Base-by-base conservation (phyloP, 2,797 vertebrate genomes). In the Microctenopoma lineatum region DNA sequence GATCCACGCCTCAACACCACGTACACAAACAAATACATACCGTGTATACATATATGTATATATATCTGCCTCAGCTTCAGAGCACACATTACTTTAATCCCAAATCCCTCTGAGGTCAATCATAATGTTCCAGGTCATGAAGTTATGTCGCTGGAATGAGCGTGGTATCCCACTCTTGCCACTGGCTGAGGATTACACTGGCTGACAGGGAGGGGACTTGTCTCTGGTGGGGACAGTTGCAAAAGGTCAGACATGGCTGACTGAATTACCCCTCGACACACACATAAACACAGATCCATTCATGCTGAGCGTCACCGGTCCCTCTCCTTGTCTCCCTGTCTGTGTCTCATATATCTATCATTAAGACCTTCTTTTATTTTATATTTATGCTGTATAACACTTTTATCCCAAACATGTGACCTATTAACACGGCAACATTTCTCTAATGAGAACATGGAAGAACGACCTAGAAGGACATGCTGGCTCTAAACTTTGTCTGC, bases 51-150 rank as follows among this genome's bases (percentile, higher is more conserved):
- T 36, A 41, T 10, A 58, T 45, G 61, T 46, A 66, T 46, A 61
- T 36, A 41, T 10, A 55, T 21, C 34, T 41, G 18, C 42, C 47
- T 16, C 46, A 41, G 12, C 60, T 39, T 41, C 25, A 34, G 11
- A 74, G 68, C 57, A 67, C 66, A 60, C 52, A 79, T 72, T 64
- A 66, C 73, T 70, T 61, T 81, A 83, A 85, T 77, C 72, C 53
- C 26, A 78, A 70, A 83, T 68, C 72, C 75, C 73, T 55, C 6
- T 4, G 61, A 68, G 84, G 82, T 86, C 69, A 83, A 84, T 84
- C 71, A 73, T 80, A 88, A 87, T 76, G 79, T 84, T 87, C 73
- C 83, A 80, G 80, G 77, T 87, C 80, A 76, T 44, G 65, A 75
- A 80, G 75, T 87, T 75, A 70, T 81, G 79, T 75, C 0, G 59